A percentile compares a stretch with the other conserved stretches of the same genome.
Evolutionary conservation across 2,113 vertebrate genomes (phyloP).

Genomic region (Petaurus breviceps): DNA sequence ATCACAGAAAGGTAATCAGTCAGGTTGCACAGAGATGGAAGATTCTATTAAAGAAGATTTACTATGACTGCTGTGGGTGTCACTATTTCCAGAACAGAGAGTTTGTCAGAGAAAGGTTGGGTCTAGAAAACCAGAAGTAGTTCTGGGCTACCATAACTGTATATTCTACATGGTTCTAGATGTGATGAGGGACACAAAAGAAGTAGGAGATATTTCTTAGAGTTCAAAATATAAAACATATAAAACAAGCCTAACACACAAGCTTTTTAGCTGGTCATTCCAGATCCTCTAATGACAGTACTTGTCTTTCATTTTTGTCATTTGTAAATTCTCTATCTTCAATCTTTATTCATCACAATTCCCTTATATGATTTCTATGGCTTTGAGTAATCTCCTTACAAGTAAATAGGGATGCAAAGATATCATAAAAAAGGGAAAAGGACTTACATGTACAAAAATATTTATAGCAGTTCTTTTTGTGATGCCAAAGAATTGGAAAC

Average conservation of each 20-base stretch:
- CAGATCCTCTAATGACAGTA: background rate
- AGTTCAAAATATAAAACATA: background rate
- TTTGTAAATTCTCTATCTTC: background rate
- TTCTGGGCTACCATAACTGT: background rate
- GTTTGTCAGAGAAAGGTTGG: background rate
- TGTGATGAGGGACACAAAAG: background rate
- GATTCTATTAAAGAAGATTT: background rate
- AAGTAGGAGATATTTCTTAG: background rate
- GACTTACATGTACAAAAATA: too few species aligned
- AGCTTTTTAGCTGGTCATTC: background rate
- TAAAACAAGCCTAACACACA: background rate
- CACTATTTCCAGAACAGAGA: background rate
- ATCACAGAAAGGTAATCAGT: background rate
- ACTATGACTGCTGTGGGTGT: background rate
- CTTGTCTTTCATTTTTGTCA: background rate
- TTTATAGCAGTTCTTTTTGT: too few species aligned
- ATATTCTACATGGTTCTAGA: background rate
- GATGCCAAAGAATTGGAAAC: too few species aligned
- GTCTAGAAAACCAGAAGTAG: background rate
- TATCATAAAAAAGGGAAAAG: too few species aligned
- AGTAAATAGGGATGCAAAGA: background rate
- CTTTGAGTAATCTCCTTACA: background rate
- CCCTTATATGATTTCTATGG: background rate
- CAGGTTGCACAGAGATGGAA: background rate
- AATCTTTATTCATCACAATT: background rate